Percentiles rank a stretch among this genome's conserved stretches.
phyloP scores from a whole-genome alignment of 2,888 invertebrate species.

The Dolichopus griseipennis region DNA sequence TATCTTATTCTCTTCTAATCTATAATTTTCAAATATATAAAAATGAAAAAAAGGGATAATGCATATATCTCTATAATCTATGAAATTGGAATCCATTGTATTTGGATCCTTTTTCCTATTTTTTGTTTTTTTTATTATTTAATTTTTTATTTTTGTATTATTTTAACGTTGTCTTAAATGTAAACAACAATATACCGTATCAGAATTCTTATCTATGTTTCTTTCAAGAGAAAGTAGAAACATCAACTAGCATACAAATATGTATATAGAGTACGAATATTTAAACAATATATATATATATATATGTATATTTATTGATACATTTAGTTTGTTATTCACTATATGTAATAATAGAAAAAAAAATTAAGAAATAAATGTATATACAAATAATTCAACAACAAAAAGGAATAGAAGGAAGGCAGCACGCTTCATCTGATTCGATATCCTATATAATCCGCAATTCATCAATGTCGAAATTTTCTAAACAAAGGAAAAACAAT shows the following conservation, averaged over 20 bases:
- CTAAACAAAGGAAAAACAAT: conserved; percentile 16
- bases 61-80: background rate
- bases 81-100: background rate
- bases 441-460: conserved; percentile 34
- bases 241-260: background rate
- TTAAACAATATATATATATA: no score
- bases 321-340: no score
- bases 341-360: no score
- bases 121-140: background rate
- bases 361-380: no score
- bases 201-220: background rate
- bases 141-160: no score
- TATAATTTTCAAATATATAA: no score
- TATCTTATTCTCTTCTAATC: no score
- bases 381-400: background rate
- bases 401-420: background rate
- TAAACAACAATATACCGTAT: background rate
- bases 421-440: background rate
- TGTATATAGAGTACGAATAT: no score
- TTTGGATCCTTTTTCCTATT: background rate
- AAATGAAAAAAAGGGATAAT: no score
- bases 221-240: background rate
- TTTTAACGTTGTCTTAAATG: background rate
- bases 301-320: no score
- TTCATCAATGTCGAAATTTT: conserved; percentile 39